These are phyloP conservation scores for Calypte anna DNA, from an alignment of 2,113 vertebrate species.

Conservation along the genomic window DNA sequence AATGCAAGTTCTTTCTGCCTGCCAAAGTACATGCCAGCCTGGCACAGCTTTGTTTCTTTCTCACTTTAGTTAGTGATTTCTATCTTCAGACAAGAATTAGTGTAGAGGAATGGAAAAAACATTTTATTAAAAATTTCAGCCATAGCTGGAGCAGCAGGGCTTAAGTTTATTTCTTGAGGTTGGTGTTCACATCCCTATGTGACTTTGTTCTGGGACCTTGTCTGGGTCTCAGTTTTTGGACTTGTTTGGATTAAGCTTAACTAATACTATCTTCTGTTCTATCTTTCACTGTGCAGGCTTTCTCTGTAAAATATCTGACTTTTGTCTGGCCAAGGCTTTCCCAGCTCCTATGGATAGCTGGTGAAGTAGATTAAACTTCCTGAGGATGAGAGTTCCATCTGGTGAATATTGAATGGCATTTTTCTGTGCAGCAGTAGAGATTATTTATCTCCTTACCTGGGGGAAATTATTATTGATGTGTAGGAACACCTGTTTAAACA, in stretches of 20 bases:
- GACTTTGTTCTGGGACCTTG: background rate
- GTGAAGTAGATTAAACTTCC: background rate
- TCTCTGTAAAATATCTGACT: background rate
- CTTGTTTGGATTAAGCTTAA: background rate
- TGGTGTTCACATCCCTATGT: background rate
- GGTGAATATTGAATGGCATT: background rate
- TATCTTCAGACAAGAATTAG: background rate
- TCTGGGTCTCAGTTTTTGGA: background rate
- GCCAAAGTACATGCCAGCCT: background rate
- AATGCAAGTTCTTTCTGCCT: background rate
- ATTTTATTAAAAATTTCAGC: background rate
- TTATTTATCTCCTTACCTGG: background rate
- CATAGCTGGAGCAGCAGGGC: background rate
- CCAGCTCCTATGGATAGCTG: background rate
- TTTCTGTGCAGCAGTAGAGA: background rate
- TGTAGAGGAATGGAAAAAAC: background rate
- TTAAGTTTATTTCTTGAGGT: background rate
- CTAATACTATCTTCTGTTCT: background rate
- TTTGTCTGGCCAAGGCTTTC: background rate
- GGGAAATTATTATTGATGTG: background rate
- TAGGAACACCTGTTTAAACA: background rate
- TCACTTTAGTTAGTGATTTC: background rate
- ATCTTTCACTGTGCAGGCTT: background rate
- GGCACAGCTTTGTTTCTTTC: background rate
- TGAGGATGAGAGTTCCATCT: background rate